Base-by-base conservation (phyloP, 2,113 vertebrate genomes). In the Acrocephalus arundinaceus region DNA sequence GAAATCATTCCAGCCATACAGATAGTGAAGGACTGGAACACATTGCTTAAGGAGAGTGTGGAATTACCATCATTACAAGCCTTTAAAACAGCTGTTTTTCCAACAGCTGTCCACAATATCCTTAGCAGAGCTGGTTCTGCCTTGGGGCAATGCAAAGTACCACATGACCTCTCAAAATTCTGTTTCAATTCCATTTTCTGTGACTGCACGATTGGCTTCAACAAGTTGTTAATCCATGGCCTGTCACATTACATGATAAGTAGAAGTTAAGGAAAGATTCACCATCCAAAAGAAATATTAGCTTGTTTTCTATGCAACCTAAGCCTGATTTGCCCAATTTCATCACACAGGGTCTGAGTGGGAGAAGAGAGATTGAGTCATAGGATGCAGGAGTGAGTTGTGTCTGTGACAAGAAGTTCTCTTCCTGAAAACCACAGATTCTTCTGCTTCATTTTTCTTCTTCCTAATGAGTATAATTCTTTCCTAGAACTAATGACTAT, bases 11-110 rank as follows among this genome's bases (percentile, higher is more conserved):
- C 83, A 77, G 21, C 2, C 7, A 30, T 59, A 67, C 17, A 92
- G 83, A 92, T 85, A 92, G 68, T 12, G 33, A 90, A 88, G 67
- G n/a, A 67, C 55, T 90, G 67, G 72, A 93, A 92, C 68, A 71
- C 15, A 10, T 43, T 90, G 55, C 59, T 83, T 84, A 71, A 80
- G 48, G 18, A 74, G 30, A 90, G 55, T 43, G 30, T 94, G 79
- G 72, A 93, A 93, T 90, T 90, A 62, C 21, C 54, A 74, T 70
- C 49, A 55, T 80, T 58, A 84, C 33, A 90, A 84, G 18, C 6
- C 23, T 85, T 79, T 39, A 62, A 80, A 95, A 57, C 66, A 73
- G 49, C 75, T 93, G 37, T 31, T 90, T 88, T 87, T 83, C 71
- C 71, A 85, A 70, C 67, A 85, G 63, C 63, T 94, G 59, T 89